Conservation (phyloP, 2,888 invertebrate species). For the Conus canariensis region DNA sequence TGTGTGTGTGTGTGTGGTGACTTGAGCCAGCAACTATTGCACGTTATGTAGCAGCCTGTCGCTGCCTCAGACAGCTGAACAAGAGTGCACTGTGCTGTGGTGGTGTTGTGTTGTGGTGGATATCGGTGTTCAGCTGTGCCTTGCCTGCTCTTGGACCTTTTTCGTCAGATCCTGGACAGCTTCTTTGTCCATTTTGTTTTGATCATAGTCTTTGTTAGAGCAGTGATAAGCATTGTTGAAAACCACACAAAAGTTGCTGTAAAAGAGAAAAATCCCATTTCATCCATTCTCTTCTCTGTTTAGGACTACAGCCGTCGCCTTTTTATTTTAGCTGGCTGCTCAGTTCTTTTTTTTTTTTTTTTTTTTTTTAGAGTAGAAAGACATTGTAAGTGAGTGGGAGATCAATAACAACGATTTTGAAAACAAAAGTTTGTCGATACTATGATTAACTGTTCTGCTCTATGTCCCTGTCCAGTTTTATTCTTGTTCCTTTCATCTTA, state of each 20-base stretch:
- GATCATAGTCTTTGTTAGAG: background rate
- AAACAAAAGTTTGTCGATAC: background rate
- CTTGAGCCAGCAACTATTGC: background rate
- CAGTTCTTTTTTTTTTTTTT: too few species aligned
- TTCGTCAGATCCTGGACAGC: too few species aligned
- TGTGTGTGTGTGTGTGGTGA: conserved; percentile 29
- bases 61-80: conserved; percentile 14
- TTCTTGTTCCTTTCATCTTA: background rate
- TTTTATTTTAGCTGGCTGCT: too few species aligned
- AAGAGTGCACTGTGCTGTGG: conserved; percentile 41
- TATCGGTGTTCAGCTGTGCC: background rate
- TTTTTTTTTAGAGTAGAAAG: too few species aligned
- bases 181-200: background rate
- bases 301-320: too few species aligned
- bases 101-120: conserved; percentile 36
- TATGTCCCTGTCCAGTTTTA: background rate
- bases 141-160: background rate
- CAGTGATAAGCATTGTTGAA: too few species aligned
- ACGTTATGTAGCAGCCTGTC: conserved; percentile 10
- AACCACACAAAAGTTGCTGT: too few species aligned
- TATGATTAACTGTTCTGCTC: background rate
- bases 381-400: too few species aligned
- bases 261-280: too few species aligned
- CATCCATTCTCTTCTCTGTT: too few species aligned
- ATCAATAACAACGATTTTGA: background rate